Evolutionary conservation across 2,888 invertebrate genomes (phyloP).

Genomic region (Sarcophaga rosellei): DNA sequence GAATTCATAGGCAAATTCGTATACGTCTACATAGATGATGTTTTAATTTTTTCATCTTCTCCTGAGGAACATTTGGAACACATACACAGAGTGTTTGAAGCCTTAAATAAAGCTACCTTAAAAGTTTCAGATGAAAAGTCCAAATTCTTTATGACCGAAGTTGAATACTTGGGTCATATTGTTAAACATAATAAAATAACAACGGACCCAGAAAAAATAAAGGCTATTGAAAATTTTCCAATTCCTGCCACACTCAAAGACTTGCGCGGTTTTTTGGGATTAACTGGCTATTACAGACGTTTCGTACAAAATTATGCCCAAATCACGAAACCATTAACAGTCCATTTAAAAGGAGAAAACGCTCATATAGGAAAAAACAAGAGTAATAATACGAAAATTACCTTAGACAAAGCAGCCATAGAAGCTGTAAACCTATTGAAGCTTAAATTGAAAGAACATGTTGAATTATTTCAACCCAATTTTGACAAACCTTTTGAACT

Average conservation of each 20-base stretch:
- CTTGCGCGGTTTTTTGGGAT: not conserved
- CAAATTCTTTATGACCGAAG: conserved; percentile 14
- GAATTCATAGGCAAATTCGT: conserved; percentile 35
- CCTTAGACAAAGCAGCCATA: not conserved
- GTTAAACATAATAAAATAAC: conserved; percentile 7
- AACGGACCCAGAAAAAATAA: not conserved
- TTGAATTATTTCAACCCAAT: conserved; percentile 46
- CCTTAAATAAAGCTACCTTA: conserved; percentile 3
- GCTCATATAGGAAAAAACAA: conserved; percentile 10
- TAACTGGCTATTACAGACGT: not conserved
- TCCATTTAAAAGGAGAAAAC: conserved; percentile 21
- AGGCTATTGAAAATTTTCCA: too few relatives aligned
- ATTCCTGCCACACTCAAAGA: not conserved
- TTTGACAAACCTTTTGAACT: conserved; percentile 9
- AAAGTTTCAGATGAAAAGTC: conserved; percentile 20
- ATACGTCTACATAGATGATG: conserved; percentile 44
- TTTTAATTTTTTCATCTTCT: conserved; percentile 34
- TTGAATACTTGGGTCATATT: conserved; percentile 17
- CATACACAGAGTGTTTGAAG: conserved; percentile 13
- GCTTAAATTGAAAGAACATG: conserved; percentile 18
- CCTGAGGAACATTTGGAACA: conserved; percentile 34
- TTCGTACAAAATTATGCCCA: conserved; percentile 23
- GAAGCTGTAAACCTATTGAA: too few relatives aligned
- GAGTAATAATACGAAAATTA: not conserved
- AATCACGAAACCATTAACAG: conserved; percentile 30